Conservation (phyloP, 2,797 vertebrate species). For the Gephyroberyx darwinii region DNA sequence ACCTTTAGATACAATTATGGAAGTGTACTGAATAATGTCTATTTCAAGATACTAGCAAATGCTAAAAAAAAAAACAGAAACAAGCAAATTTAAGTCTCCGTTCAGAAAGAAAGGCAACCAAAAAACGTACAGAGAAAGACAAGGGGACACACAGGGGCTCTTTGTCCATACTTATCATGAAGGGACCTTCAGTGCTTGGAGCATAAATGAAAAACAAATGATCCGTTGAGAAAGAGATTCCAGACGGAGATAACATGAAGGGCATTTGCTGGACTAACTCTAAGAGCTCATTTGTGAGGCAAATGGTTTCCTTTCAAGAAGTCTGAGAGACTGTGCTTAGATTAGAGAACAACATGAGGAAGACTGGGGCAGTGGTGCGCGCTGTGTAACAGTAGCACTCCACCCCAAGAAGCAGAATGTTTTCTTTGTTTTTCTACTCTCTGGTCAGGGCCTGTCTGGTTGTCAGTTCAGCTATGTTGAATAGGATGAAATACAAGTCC, state of each 20-base stretch:
- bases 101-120: conserved; percentile 51
- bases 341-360: conserved; percentile 57
- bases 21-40: conserved; percentile 41
- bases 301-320: conserved; percentile 77
- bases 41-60: conserved; percentile 43
- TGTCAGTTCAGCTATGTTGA: conserved; percentile 49
- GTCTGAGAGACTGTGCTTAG: conserved; percentile 59
- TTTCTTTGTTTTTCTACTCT: conserved; percentile 63
- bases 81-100: conserved; percentile 18
- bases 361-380: conserved; percentile 26
- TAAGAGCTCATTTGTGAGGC: conserved; percentile 74
- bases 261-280: conserved; percentile 68
- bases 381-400: conserved; percentile 64
- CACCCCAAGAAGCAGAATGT: conserved; percentile 58
- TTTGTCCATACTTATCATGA: conserved; percentile 69
- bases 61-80: neutral
- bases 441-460: conserved; percentile 48
- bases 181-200: conserved; percentile 70
- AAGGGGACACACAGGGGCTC: conserved; percentile 57
- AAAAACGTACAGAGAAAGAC: conserved; percentile 53
- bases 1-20: conserved; percentile 7
- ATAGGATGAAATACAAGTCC: conserved; percentile 60
- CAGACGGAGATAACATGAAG: conserved; percentile 69
- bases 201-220: conserved; percentile 77
- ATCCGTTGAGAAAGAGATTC: conserved; percentile 74